Evolutionary conservation across 1,140 invertebrate genomes (phyloP), one percentile per base, ranked within the genome.

Genomic region (Centruroides sculpturatus): DNA sequence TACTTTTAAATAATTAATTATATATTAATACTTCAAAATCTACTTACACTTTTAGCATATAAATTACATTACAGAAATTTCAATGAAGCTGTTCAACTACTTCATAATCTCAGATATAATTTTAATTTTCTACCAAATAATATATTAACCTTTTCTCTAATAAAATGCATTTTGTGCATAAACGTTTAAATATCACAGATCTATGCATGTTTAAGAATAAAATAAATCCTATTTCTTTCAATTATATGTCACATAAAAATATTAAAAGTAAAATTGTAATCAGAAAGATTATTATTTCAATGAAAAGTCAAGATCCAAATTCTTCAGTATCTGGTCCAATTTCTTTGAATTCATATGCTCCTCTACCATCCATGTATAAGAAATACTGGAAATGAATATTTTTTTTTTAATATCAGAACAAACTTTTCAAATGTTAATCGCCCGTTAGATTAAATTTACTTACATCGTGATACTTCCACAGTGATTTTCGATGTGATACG

Each of bases 391-490:
- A 76, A 78, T 11, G 10, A 57, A 59, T 61, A 64, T 68, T 60
- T 58, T 62, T 68, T 60, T 58, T 62, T 62, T 35, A 60, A 64
- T n/a, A 49, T 13, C 13, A 59, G 47, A 11, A 13, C 10, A 3
- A 46, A 23, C 62, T 36, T 52, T 41, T 50, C 4, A 13, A 9
- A 34, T 55, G 12, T 23, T 23, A 23, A 23, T 23, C 23, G 2
- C 23, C 23, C 23, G 2, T 23, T 23, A 23, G 23, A 23, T 4
- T n/a, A 35, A 46, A 9, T 12, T n/a, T 47, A 57, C 66, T 70
- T 76, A 85, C 83, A 77, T 96, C 92, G 73, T 98, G 94, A 77
- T 98, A 91, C 72, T 86, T 86, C 94, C 93, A 98, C 9, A 98
- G 75, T 0, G 92, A 95, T 72, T 92, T 92, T 64, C 94, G 82